Conservation (phyloP, 2,888 invertebrate species). For the Uropetala carovei region DNA sequence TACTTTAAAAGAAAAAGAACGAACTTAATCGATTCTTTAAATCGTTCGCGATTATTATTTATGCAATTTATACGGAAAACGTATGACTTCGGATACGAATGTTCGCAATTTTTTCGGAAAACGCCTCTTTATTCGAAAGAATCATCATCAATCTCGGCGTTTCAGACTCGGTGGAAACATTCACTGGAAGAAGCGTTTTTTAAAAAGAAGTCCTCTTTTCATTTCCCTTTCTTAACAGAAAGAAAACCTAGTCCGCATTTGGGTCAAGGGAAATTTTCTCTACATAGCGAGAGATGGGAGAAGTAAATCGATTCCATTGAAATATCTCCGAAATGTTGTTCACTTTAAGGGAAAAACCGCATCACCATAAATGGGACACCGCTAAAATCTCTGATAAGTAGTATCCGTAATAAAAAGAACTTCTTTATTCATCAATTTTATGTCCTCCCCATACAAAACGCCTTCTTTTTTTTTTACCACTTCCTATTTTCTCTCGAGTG, state of each 20-base stretch:
- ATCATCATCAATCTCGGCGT: background rate
- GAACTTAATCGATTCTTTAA: too few relatives aligned
- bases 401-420: background rate
- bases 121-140: background rate
- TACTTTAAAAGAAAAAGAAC: too few relatives aligned
- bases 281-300: background rate
- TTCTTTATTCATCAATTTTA: background rate
- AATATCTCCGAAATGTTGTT: background rate
- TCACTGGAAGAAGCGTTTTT: background rate
- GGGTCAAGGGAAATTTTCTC: constrained; percentile 22
- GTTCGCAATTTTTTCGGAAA: too few relatives aligned
- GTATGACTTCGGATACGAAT: too few relatives aligned
- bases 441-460: background rate
- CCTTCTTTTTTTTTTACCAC: background rate
- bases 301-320: constrained; percentile 15
- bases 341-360: constrained; percentile 11
- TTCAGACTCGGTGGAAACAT: background rate
- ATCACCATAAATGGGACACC: background rate
- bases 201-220: background rate
- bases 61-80: too few relatives aligned
- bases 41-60: too few relatives aligned
- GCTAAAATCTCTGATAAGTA: background rate
- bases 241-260: background rate
- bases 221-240: background rate
- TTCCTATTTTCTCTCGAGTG: background rate